These are phyloP conservation scores for Chalcosyrphus nemorum DNA, from an alignment of 2,888 invertebrate species.

Conservation along the genomic window DNA sequence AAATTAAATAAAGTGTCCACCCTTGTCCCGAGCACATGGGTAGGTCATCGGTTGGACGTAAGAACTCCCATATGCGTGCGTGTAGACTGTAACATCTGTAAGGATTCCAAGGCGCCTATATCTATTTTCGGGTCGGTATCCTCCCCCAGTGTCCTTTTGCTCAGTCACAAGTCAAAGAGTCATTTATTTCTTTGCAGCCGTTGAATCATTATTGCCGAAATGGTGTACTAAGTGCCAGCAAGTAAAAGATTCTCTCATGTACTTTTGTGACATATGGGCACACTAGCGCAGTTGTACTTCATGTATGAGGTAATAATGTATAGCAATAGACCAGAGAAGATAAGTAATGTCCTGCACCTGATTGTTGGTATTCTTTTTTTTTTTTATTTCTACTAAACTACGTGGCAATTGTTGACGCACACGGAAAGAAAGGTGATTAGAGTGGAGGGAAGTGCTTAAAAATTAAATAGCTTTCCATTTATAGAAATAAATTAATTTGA, in stretches of 20 bases:
- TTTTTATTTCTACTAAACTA: neutral
- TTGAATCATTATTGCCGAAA: constrained; percentile 17
- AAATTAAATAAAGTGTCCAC: constrained; percentile 50
- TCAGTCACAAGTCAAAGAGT: neutral
- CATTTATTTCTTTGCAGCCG: neutral
- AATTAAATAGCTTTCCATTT: neutral
- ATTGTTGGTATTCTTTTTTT: neutral
- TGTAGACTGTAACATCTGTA: constrained; percentile 47
- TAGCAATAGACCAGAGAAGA: neutral
- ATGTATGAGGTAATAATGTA: neutral
- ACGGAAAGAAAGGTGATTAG: neutral
- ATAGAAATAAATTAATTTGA: neutral
- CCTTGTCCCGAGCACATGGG: constrained; percentile 29
- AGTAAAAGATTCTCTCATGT: constrained; percentile 9
- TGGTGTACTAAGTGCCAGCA: neutral
- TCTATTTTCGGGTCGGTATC: constrained; percentile 35
- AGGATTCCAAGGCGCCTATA: constrained; percentile 19
- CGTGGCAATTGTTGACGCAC: neutral
- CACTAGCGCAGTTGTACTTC: neutral
- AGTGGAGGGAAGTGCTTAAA: neutral
- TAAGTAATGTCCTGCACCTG: neutral
- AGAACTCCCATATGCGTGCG: constrained; percentile 39
- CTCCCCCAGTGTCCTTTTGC: neutral
- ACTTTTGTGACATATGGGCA: neutral
- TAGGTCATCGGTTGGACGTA: constrained; percentile 18